Conservation (phyloP, 2,888 invertebrate species). For the Cheilosia vulpina region DNA sequence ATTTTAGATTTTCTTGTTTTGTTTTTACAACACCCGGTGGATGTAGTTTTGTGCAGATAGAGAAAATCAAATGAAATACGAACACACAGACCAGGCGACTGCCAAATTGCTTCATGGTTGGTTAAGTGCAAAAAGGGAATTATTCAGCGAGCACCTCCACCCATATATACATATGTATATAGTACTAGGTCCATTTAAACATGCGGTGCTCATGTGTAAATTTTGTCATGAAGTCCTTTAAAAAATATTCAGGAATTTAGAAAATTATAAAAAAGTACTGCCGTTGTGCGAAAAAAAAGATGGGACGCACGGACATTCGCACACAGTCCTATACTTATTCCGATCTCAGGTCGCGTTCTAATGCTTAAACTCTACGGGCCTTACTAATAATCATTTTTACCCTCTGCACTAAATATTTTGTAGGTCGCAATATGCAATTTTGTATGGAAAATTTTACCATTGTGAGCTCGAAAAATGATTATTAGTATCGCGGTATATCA, state of each 20-base stretch:
- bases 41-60: background rate
- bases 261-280: background rate
- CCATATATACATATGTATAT: background rate
- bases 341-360: too few species aligned
- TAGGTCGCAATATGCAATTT: too few species aligned
- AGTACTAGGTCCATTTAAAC: too few species aligned
- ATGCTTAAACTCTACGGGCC: too few species aligned
- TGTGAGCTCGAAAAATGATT: too few species aligned
- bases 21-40: background rate
- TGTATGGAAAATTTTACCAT: too few species aligned
- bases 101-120: constrained; percentile 42
- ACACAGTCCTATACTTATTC: too few species aligned
- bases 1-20: background rate
- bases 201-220: constrained; percentile 10
- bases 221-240: background rate
- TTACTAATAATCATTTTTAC: too few species aligned
- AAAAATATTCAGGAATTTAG: constrained; percentile 7
- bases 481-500: too few species aligned
- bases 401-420: too few species aligned
- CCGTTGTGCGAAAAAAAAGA: too few species aligned
- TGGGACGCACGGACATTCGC: too few species aligned
- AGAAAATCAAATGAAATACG: constrained; percentile 10
- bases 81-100: constrained; percentile 2
- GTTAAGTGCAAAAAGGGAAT: background rate
- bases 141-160: background rate